A percentile compares a stretch with the other conserved stretches of the same genome.
Conservation (phyloP, 2,113 vertebrate genomes). For the Calypte anna region DNA sequence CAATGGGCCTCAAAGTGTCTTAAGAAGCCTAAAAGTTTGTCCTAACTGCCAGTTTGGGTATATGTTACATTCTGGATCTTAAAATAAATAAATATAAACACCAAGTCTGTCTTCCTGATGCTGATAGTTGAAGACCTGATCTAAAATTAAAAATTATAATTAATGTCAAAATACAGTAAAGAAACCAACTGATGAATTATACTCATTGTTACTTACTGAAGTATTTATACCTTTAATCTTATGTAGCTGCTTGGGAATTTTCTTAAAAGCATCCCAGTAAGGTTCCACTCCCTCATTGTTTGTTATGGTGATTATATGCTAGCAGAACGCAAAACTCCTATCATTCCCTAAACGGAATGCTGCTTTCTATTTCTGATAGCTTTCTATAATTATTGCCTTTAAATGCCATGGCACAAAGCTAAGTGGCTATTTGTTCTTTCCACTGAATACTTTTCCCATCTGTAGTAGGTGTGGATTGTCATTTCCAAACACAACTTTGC, state of each 20-base stretch:
- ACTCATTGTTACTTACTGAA: neutral
- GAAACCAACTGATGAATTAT: neutral
- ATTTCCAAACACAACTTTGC: neutral
- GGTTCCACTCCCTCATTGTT: neutral
- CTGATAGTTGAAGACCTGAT: neutral
- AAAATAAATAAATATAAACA: neutral
- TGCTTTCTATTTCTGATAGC: neutral
- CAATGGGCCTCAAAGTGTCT: neutral
- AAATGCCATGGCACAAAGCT: neutral
- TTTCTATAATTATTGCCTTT: neutral
- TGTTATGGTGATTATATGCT: neutral
- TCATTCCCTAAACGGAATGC: neutral
- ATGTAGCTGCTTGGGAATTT: neutral
- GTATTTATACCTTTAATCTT: neutral
- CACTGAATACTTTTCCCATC: neutral
- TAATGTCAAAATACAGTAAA: neutral
- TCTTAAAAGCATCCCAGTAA: neutral
- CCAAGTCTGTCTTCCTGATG: neutral
- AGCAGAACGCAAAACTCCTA: neutral
- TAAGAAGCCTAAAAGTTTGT: neutral
- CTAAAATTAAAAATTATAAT: neutral
- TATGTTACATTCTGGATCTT: neutral
- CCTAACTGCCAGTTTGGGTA: neutral
- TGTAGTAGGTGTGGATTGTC: neutral
- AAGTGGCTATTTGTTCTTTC: neutral